phyloP scores from a whole-genome alignment of 2,888 invertebrate species.

The Sphaerophoria taeniata region DNA sequence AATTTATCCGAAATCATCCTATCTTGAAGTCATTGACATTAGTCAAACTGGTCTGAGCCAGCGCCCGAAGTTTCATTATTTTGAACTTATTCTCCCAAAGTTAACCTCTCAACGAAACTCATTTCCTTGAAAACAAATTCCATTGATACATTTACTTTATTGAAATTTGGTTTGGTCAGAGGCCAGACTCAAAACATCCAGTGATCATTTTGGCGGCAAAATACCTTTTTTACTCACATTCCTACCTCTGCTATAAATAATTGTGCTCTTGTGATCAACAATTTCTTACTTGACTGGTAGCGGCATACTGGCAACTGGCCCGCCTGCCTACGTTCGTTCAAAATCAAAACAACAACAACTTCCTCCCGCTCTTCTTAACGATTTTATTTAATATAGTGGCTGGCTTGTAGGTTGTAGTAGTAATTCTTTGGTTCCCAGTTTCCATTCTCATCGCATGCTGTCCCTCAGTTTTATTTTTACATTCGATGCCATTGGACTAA shows the following conservation, averaged over 20 bases:
- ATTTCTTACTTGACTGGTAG: too few species aligned
- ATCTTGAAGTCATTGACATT: too few species aligned
- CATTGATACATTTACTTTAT: too few species aligned
- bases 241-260: neutral
- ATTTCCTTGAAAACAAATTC: too few species aligned
- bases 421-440: conserved; percentile 34
- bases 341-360: conserved; percentile 74
- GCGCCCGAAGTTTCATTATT: too few species aligned
- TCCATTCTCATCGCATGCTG: conserved; percentile 13
- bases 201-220: conserved; percentile 68
- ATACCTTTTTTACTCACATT: conserved; percentile 34
- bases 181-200: conserved; percentile 42
- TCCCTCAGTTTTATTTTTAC: neutral
- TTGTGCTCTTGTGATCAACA: conserved; percentile 5
- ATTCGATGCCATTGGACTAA: conserved; percentile 57
- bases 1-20: too few species aligned
- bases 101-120: too few species aligned
- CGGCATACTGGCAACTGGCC: too few species aligned
- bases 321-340: conserved; percentile 15
- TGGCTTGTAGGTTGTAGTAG: conserved; percentile 16
- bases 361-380: conserved; percentile 62
- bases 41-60: too few species aligned
- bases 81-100: too few species aligned
- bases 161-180: too few species aligned
- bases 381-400: too few species aligned